phyloP scores from a whole-genome alignment of 2,888 invertebrate genomes.

The Aphodius sticticus region DNA sequence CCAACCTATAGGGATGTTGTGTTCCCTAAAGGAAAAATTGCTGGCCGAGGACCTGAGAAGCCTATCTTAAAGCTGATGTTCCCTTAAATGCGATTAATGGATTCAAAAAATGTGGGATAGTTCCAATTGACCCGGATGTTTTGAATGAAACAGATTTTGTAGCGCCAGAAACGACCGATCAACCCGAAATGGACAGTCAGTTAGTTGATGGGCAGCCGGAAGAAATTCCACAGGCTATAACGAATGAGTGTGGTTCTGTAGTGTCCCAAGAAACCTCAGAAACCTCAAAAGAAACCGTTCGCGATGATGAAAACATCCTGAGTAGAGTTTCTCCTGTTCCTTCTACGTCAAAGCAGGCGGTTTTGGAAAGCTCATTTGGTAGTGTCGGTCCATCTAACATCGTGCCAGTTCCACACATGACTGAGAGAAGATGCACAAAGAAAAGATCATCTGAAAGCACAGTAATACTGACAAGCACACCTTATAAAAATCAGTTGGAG shows the following conservation, averaged over 20 bases:
- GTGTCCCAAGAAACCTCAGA: not conserved
- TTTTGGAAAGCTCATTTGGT: not conserved
- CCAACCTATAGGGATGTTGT: too few relatives aligned
- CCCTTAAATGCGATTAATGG: conserved; percentile 13
- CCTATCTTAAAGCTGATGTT: too few relatives aligned
- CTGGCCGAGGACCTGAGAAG: too few relatives aligned
- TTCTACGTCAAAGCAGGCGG: not conserved
- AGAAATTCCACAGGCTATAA: not conserved
- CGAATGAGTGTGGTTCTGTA: not conserved
- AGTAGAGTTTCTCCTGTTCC: too few relatives aligned
- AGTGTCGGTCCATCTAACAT: conserved; percentile 4
- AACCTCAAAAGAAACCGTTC: not conserved
- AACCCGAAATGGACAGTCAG: not conserved
- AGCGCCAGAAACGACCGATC: conserved; percentile 9
- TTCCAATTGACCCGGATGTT: conserved; percentile 13
- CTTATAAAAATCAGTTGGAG: conserved; percentile 15
- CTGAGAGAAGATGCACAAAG: conserved; percentile 5
- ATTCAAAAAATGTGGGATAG: conserved; percentile 7
- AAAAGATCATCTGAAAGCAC: conserved; percentile 13
- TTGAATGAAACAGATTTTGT: conserved; percentile 18
- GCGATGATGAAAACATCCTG: too few relatives aligned
- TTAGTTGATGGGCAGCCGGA: too few relatives aligned
- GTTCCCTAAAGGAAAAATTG: too few relatives aligned
- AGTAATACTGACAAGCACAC: conserved; percentile 15
- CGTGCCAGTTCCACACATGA: conserved; percentile 7